These are phyloP conservation scores for Pelvicachromis taeniatus DNA, from an alignment of 2,113 vertebrate genomes.

Conservation along the genomic window DNA sequence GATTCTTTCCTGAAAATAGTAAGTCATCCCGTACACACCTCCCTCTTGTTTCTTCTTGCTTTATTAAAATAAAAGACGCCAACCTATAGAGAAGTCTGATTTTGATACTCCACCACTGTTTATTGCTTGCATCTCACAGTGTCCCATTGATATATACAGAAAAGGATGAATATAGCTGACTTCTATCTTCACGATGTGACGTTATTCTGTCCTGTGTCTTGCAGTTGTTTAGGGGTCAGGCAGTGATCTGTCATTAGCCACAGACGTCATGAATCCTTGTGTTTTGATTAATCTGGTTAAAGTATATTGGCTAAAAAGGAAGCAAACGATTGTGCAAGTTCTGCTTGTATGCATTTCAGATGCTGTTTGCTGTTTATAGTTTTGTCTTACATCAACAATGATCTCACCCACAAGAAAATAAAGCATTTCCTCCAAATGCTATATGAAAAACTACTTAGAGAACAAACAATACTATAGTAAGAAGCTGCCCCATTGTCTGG, in stretches of 20 bases:
- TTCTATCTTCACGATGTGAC: background rate
- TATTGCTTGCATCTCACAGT: background rate
- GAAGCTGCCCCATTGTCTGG: constrained; percentile 10
- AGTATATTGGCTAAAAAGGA: background rate
- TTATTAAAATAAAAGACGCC: background rate
- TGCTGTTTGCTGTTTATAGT: background rate
- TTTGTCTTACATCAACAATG: background rate
- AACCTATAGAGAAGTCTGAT: background rate
- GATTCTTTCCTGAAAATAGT: background rate
- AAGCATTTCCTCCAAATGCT: constrained; percentile 29
- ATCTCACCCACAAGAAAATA: constrained; percentile 22
- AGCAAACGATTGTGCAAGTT: background rate
- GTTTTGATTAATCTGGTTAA: background rate
- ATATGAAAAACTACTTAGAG: constrained; percentile 26
- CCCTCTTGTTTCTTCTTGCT: background rate
- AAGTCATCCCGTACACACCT: background rate
- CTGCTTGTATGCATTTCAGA: background rate
- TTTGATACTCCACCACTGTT: background rate
- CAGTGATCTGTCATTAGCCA: background rate
- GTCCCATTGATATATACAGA: background rate
- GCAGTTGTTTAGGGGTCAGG: background rate
- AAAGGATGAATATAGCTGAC: background rate
- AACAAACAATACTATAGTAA: constrained; percentile 9
- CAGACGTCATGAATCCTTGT: background rate
- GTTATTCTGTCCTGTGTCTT: background rate